These are phyloP conservation scores for Thryonomys swinderianus DNA, from an alignment of 2,113 vertebrate genomes.

Conservation along the genomic window DNA sequence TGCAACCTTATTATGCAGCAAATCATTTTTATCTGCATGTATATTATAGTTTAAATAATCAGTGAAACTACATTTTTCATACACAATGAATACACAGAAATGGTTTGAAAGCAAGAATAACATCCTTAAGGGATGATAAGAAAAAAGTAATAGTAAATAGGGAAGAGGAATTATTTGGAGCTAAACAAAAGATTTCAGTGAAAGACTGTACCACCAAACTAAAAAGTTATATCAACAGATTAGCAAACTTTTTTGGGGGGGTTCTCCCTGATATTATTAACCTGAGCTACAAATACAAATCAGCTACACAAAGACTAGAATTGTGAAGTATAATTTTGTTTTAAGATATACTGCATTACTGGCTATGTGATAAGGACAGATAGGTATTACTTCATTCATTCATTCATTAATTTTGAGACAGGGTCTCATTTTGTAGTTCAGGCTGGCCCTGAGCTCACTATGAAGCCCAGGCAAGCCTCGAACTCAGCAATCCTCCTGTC, in stretches of 20 bases:
- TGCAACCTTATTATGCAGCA: background rate
- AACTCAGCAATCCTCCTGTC: no score
- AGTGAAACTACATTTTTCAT: slow-evolving; percentile 2
- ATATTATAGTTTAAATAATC: background rate
- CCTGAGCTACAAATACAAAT: background rate
- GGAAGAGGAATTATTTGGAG: background rate
- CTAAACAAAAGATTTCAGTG: background rate
- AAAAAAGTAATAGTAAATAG: background rate
- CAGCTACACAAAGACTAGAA: background rate
- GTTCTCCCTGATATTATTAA: background rate
- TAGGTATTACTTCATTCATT: background rate
- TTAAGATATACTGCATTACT: background rate
- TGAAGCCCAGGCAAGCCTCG: no score
- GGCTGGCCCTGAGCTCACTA: no score
- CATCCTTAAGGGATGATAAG: background rate
- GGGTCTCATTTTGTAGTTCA: no score
- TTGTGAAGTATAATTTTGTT: background rate
- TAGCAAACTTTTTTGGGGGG: slow-evolving; percentile 39
- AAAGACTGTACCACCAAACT: background rate
- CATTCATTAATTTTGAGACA: no score
- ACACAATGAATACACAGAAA: background rate
- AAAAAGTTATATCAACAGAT: background rate
- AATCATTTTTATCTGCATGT: background rate
- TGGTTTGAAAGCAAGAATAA: background rate
- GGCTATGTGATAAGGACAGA: background rate